Percentiles rank a stretch among this genome's conserved stretches.
phyloP scores from a whole-genome alignment of 2,113 vertebrate species.

The Brienomyrus brachyistius region DNA sequence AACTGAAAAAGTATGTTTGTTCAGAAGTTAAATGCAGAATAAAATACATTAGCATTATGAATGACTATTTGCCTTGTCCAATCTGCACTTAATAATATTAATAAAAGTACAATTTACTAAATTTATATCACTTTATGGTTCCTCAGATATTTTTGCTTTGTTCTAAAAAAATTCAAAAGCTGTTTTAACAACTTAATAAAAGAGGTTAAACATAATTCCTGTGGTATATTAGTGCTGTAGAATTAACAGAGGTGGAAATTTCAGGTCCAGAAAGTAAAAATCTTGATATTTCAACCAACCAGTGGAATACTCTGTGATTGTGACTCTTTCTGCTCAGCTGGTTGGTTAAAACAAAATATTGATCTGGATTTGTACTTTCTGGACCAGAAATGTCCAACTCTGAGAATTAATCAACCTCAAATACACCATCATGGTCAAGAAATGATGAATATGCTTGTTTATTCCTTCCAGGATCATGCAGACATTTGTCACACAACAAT shows the following conservation, averaged over 20 bases:
- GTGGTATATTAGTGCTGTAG: background rate
- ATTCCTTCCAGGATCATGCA: conserved; percentile 72
- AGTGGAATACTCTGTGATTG: no score
- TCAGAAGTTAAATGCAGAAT: background rate
- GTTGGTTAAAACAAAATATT: no score
- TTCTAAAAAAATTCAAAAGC: background rate
- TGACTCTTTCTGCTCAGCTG: no score
- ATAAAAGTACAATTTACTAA: background rate
- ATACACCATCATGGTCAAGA: background rate
- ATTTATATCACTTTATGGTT: background rate
- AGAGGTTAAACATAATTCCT: background rate
- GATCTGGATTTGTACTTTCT: no score
- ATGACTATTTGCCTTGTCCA: background rate
- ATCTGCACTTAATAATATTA: background rate
- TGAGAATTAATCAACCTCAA: background rate
- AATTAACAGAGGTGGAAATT: background rate
- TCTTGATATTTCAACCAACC: no score
- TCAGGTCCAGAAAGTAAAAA: no score
- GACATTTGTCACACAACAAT: conserved; percentile 83
- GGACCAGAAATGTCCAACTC: no score
- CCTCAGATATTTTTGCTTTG: background rate
- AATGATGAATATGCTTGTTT: conserved; percentile 13
- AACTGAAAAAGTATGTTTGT: conserved; percentile 78
- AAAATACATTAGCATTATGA: background rate
- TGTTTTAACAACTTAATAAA: background rate